These are phyloP conservation scores for Pteronura brasiliensis DNA, from an alignment of 2,113 vertebrate species.

Conservation along the genomic window DNA sequence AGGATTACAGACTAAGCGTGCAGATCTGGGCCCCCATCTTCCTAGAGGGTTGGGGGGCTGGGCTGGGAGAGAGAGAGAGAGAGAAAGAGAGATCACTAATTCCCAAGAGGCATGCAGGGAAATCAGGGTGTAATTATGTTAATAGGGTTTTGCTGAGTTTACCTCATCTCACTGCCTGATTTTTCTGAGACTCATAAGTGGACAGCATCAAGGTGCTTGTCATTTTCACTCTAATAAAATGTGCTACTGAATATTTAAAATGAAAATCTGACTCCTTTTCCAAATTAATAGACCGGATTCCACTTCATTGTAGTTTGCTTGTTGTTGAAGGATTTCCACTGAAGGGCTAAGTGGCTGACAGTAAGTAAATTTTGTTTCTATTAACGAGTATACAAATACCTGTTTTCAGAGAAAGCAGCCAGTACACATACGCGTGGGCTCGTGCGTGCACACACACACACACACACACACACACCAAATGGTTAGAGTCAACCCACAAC, in stretches of 20 bases:
- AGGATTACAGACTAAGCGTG: background rate
- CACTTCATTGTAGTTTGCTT: conserved; percentile 46
- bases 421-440: background rate
- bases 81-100: conserved; percentile 55
- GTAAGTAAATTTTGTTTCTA: conserved; percentile 59
- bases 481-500: background rate
- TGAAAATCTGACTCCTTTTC: conserved; percentile 61
- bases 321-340: conserved; percentile 39
- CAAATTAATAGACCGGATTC: conserved; percentile 47
- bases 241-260: conserved; percentile 72
- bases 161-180: conserved; percentile 73
- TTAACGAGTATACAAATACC: conserved; percentile 58
- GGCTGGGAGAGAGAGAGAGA: background rate
- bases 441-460: background rate
- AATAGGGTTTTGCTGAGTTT: conserved; percentile 71
- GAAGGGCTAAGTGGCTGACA: conserved; percentile 39
- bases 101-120: conserved; percentile 67
- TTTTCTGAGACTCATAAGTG: conserved; percentile 75
- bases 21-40: background rate
- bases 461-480: background rate
- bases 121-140: conserved; percentile 77
- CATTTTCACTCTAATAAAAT: conserved; percentile 70
- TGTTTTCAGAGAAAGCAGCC: conserved; percentile 49
- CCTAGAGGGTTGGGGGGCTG: background rate
- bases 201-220: conserved; percentile 76